phyloP scores from a whole-genome alignment of 2,797 vertebrate species.

The Ceyx erithaca region DNA sequence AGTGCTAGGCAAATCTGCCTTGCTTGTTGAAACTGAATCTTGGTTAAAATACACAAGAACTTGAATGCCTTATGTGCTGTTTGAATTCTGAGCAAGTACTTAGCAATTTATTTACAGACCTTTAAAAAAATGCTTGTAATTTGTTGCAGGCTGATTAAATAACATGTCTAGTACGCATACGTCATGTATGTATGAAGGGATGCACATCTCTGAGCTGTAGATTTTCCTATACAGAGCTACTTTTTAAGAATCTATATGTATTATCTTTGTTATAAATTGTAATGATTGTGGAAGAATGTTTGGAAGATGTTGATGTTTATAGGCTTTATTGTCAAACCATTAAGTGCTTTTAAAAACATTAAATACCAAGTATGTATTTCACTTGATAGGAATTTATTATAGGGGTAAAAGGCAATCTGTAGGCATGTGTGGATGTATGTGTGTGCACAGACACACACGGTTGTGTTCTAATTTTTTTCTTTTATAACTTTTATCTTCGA shows the following conservation, averaged over 20 bases:
- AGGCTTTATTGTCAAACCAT: background rate
- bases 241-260: background rate
- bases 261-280: background rate
- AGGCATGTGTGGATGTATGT: background rate
- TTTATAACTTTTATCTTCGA: background rate
- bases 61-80: background rate
- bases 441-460: background rate
- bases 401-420: background rate
- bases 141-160: background rate
- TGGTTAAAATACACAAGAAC: background rate
- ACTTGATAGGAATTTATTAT: background rate
- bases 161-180: background rate
- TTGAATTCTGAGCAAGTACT: slow-evolving; percentile 11
- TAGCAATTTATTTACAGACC: background rate
- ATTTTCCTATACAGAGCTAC: background rate
- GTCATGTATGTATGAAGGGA: background rate
- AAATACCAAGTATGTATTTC: background rate
- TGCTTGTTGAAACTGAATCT: background rate
- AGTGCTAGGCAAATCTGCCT: background rate
- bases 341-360: background rate
- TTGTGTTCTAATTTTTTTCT: background rate
- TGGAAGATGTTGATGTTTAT: background rate
- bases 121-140: background rate
- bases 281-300: background rate
- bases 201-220: background rate